Evolutionary conservation across 2,113 vertebrate species (phyloP), one percentile per base, ranked within the genome.

Genomic region (Eurystomus gularis): DNA sequence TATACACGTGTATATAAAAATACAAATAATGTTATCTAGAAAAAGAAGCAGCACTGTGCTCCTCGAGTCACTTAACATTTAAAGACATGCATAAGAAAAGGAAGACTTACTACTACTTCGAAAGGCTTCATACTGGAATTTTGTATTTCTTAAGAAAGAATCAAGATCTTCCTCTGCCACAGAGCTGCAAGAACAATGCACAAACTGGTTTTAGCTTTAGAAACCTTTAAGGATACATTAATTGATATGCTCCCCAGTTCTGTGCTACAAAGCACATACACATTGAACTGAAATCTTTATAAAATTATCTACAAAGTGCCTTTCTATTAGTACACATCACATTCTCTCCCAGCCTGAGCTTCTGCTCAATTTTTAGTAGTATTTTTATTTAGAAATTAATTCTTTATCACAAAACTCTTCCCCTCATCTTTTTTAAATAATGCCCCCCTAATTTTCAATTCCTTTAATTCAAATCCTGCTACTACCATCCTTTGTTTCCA

Each of bases 101-200:
- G 55, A 90, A 86, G 55, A 99, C 99, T 99, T 98, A 99, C 99
- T 98, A 85, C 98, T 99, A 75, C 98, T 99, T 86, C 98, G 98
- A 95, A 99, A 99, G 79, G 98, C 98, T 94, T 99, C 99, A 9
- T 99, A 99, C 77, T 99, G 99, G 88, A 98, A 98, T 96, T 98
- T 99, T 23, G 98, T 97, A 89, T 98, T 99, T 97, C 98, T 98
- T 81, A 99, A 96, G 97, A 98, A 99, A 73, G 97, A 97, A 76
- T 99, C 99, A 19, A 99, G 98, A 88, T 99, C 98, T 26, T 98
- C 99, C 48, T 99, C 99, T 57, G 97, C 91, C 92, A 97, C 94
- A 83, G 97, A 98, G 92, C 99, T 99, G 97, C 37, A 96, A 96
- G 94, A 97, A 65, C 13, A 80, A 90, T 3, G 37, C 37, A 68